Conservation (phyloP, 2,888 invertebrate genomes). For the Strigamia transsilvanica region DNA sequence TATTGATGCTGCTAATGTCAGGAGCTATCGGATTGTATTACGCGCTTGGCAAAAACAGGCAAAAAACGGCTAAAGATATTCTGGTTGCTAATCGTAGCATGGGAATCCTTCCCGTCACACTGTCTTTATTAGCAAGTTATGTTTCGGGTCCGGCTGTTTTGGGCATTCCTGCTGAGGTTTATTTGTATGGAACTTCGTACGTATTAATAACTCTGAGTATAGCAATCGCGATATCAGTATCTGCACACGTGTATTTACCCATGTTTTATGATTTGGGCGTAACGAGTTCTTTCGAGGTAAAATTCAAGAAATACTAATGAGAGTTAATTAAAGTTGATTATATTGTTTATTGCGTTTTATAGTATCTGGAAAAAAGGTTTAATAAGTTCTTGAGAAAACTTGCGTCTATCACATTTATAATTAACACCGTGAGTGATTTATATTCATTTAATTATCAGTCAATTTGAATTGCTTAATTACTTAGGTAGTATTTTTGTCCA, state of each 20-base stretch:
- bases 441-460: no score
- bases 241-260: neutral
- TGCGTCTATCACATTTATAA: neutral
- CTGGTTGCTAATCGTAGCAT: neutral
- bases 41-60: neutral
- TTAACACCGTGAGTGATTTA: neutral
- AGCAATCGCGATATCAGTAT: neutral
- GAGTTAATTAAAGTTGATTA: no score
- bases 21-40: neutral
- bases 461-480: neutral
- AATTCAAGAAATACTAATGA: neutral
- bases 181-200: neutral
- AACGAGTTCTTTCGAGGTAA: neutral
- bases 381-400: neutral
- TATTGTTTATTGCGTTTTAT: neutral
- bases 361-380: neutral
- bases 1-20: neutral
- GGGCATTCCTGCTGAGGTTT: neutral
- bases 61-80: neutral
- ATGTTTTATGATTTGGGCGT: slow-evolving; percentile 1
- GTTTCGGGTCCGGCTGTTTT: neutral
- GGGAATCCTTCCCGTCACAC: neutral
- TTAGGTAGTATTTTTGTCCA: neutral
- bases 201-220: neutral
- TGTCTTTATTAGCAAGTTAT: neutral